Conservation (phyloP, 1,140 invertebrate species). For the Meteorus sp. region DNA sequence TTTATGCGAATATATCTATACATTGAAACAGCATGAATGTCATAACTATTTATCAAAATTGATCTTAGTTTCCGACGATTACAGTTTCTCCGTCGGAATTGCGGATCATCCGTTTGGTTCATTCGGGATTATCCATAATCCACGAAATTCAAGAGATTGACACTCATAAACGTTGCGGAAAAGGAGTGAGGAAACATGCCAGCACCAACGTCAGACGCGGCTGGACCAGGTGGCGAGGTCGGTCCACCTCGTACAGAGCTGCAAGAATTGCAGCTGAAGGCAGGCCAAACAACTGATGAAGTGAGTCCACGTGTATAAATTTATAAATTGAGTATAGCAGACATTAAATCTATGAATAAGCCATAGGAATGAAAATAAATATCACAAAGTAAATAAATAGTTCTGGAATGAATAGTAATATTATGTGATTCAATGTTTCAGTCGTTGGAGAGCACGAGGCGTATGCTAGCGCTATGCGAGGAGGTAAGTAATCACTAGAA, state of each 20-base stretch:
- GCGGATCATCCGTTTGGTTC: too few relatives aligned
- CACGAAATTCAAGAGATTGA: too few relatives aligned
- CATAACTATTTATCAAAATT: too few relatives aligned
- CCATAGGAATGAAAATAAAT: not conserved
- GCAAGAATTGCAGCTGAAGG: conserved; percentile 86
- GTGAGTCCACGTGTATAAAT: conserved; percentile 57
- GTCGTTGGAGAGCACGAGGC: conserved; percentile 95
- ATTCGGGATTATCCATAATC: too few relatives aligned
- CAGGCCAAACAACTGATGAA: conserved; percentile 88
- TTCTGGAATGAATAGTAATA: too few relatives aligned
- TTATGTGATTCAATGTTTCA: conserved; percentile 66
- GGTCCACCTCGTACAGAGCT: conserved; percentile 82
- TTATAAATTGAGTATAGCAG: too few relatives aligned
- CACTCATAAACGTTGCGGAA: not conserved
- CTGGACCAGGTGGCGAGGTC: conserved; percentile 63
- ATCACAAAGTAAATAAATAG: not conserved
- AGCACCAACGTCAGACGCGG: conserved; percentile 61
- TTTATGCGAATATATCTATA: too few relatives aligned
- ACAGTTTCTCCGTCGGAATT: too few relatives aligned
- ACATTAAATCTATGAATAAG: too few relatives aligned
- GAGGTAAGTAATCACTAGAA: conserved; percentile 75
- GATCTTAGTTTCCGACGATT: too few relatives aligned
- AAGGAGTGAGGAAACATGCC: conserved; percentile 54
- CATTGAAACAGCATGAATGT: too few relatives aligned
- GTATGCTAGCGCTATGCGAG: conserved; percentile 94